These are phyloP conservation scores for Hirtodrosophila cameraria DNA, from an alignment of 2,888 invertebrate species.

Conservation along the genomic window DNA sequence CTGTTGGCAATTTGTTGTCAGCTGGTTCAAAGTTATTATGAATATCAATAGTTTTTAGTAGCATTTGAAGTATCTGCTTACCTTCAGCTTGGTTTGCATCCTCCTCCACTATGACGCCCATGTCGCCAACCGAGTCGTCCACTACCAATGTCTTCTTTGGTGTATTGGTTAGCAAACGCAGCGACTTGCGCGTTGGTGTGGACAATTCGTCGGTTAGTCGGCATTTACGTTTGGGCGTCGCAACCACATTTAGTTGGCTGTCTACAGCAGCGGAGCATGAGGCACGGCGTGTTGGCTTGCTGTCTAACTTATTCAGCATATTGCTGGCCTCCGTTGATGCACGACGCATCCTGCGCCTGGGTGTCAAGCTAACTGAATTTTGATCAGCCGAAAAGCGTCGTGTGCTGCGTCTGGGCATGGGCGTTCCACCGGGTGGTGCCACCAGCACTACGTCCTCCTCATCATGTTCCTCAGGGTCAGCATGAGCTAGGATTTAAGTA, in stretches of 20 bases:
- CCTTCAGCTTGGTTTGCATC: constrained; percentile 22
- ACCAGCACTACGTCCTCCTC: background rate
- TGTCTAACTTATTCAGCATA: constrained; percentile 15
- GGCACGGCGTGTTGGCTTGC: constrained; percentile 41
- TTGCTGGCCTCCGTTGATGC: constrained; percentile 39
- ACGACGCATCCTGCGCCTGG: constrained; percentile 46
- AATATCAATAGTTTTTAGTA: background rate
- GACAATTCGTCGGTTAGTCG: constrained; percentile 42
- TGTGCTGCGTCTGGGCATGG: constrained; percentile 30
- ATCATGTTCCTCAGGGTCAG: background rate
- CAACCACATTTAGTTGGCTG: background rate
- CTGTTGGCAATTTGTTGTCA: constrained; percentile 2
- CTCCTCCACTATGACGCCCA: constrained; percentile 64
- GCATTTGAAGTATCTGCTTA: background rate
- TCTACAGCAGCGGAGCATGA: constrained; percentile 44
- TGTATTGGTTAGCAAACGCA: constrained; percentile 44
- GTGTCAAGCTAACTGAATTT: constrained; percentile 18
- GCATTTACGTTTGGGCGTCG: constrained; percentile 51
- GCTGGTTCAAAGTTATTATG: constrained; percentile 17
- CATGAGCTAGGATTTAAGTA: background rate
- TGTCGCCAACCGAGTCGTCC: constrained; percentile 63
- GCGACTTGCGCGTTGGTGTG: constrained; percentile 49
- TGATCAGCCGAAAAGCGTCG: constrained; percentile 40
- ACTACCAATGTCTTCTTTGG: constrained; percentile 41
- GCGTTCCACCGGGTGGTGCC: constrained; percentile 19